Base-by-base conservation (phyloP, 2,888 invertebrate species). In the Brachylomia viminalis region DNA sequence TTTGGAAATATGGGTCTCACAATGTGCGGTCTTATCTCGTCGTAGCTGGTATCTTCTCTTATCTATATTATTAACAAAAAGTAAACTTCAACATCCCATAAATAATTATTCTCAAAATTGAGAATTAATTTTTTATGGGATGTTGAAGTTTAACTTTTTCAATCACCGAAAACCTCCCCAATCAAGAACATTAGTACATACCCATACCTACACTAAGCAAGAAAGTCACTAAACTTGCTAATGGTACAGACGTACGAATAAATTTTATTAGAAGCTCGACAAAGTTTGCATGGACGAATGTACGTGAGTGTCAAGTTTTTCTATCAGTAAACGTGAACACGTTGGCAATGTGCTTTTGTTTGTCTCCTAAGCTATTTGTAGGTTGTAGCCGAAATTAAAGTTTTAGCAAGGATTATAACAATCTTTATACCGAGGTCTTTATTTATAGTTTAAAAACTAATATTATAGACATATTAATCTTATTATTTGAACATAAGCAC, bases 271-370 rank as follows among this genome's bases (percentile, higher is more conserved):
- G 73, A 70, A 65, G 79, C 71, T 77, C 59, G 58, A 58, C 68
- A 80, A 91, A 91, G 87, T 91, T 91, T 86, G 84, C 83, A 83
- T 84, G 77, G 80, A 72, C 54, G 68, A 77, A 83, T 79, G 87
- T 85, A 91, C 92, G 91, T 91, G 91, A 89, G 90, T 85, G 84
- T 84, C 83, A 90, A 91, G 90, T 91, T 90, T 80, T 75, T 70
- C 75, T 86, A 89, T 86, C 78, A 85, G 33, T 49, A 80, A 68
- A 89, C 91, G 90, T 90, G 92, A 86, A 87, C 86, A 88, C 82
- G 72, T 87, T 87, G 64, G 72, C 83, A 85, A 88, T 90, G 88
- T 85, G 83, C 80, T 86, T 86, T 85, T 85, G 85, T 88, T 90
- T 87, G 74, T 84, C 64, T 65, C n/a, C 2, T 47, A 65, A 49